Evolutionary conservation across 2,113 vertebrate genomes (phyloP), one percentile per base, ranked within the genome.

Genomic region (Jacana jacana): DNA sequence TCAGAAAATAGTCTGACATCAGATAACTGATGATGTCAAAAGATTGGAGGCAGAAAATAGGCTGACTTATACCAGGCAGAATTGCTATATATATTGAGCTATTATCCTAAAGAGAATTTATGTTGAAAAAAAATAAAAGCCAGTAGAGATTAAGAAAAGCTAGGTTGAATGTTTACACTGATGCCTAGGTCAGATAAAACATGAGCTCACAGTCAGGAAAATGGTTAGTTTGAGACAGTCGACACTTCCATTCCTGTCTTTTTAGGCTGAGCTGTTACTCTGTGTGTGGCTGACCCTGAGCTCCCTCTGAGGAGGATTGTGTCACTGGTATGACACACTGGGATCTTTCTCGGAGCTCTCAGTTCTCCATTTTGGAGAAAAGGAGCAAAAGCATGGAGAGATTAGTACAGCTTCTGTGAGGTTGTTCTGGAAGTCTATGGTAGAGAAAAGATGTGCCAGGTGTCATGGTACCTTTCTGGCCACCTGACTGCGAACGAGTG

Each of bases 251-350:
- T 68, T 93, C 60, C n/a, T 66, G 22, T 31, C 11, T 20, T 16
- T 68, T 86, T 33, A 22, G n/a, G 14, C 81, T 85, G 58, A 70
- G 31, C 72, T 90, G 23, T 65, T 4, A 1, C 16, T 54, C 31
- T 63, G 25, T 1, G 2, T 2, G 2, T 39, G 55, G 64, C 86
- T 37, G 37, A 78, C 12, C 31, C 61, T 0, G 6, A 61, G 63
- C 20, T 69, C 35, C 61, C 35, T 54, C 23, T 1, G 1, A 44
- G 40, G 28, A 46, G 39, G 12, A 27, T 25, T 79, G 27, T 82
- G 78, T 37, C 42, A 2, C 37, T 24, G 58, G 40, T n/a, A 11
- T 13, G 11, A 7, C n/a, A n/a, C n/a, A n/a, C n/a, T 1, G 0
- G 24, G 24, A 10, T 55, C 46, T 20, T 30, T 81, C 4, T 4